These are phyloP conservation scores for Chironomus striatipennis DNA, from an alignment of 1,140 invertebrate genomes.

Conservation along the genomic window DNA sequence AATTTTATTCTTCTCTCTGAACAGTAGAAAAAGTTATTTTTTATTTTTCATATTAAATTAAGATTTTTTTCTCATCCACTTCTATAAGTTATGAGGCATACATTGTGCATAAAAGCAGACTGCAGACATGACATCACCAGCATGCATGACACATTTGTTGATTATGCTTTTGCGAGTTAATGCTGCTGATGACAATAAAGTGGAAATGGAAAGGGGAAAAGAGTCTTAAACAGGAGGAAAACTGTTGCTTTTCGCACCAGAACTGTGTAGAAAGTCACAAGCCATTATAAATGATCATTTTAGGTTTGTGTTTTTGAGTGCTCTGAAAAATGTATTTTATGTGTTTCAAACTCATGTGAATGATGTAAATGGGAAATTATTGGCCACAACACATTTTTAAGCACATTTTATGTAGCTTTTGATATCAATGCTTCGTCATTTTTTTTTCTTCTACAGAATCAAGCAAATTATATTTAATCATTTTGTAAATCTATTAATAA, in stretches of 20 bases:
- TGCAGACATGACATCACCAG: conserved; percentile 14
- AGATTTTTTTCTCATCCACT: background rate
- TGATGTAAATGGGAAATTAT: too few species aligned
- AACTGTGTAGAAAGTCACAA: background rate
- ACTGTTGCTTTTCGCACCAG: conserved; percentile 9
- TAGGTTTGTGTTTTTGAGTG: background rate
- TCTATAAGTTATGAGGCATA: background rate
- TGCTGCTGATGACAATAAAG: conserved; percentile 18
- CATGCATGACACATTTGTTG: conserved; percentile 23
- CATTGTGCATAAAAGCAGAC: background rate
- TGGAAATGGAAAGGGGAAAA: background rate
- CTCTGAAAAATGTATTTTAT: too few species aligned
- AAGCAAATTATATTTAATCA: too few species aligned
- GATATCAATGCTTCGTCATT: too few species aligned
- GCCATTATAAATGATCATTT: conserved; percentile 14
- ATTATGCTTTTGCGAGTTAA: conserved; percentile 4
- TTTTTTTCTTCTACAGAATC: too few species aligned
- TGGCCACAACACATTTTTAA: too few species aligned
- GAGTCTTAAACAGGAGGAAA: too few species aligned
- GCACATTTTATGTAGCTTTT: too few species aligned
- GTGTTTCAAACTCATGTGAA: too few species aligned
- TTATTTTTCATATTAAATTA: background rate
- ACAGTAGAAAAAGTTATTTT: background rate
- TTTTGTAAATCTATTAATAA: too few species aligned
- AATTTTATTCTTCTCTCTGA: too few species aligned